A percentile compares a stretch with the other conserved stretches of the same genome.
Evolutionary conservation across 2,888 invertebrate species (phyloP).

Genomic region (Rapana venosa): DNA sequence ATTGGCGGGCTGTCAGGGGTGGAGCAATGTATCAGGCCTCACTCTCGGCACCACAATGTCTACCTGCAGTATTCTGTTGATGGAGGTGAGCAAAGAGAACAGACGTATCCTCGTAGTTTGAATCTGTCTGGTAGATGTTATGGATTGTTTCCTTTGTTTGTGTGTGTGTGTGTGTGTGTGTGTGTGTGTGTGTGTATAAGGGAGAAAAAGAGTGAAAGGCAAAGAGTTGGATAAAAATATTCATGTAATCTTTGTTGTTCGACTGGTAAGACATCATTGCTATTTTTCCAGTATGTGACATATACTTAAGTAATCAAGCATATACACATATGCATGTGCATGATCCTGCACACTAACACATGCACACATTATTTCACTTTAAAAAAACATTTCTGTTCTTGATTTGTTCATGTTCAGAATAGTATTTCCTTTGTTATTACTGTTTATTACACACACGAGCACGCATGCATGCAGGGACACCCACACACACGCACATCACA

Average conservation of each 20-base stretch:
- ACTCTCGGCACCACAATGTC: conserved; percentile 70
- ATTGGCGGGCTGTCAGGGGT: conserved; percentile 69
- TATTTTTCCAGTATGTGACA: too few relatives aligned
- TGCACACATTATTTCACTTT: too few relatives aligned
- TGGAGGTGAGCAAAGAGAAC: conserved; percentile 65
- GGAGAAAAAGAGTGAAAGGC: too few relatives aligned
- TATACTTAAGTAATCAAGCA: background rate
- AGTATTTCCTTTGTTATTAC: too few relatives aligned
- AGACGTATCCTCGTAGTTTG: background rate
- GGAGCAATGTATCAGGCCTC: conserved; percentile 66
- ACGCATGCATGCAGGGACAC: too few relatives aligned
- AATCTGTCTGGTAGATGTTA: background rate
- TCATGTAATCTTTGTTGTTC: too few relatives aligned
- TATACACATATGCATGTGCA: background rate
- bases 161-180: background rate
- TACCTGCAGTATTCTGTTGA: conserved; percentile 75
- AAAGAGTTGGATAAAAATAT: too few relatives aligned
- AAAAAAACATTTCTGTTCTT: too few relatives aligned
- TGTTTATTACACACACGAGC: too few relatives aligned
- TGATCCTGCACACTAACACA: background rate
- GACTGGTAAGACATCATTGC: too few relatives aligned
- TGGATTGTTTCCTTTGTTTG: background rate
- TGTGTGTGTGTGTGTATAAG: background rate
- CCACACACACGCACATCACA: too few relatives aligned
- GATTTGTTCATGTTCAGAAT: too few relatives aligned